A percentile compares a stretch with the other conserved stretches of the same genome.
Conservation (phyloP, 2,888 invertebrate species). For the Halictus ligatus region DNA sequence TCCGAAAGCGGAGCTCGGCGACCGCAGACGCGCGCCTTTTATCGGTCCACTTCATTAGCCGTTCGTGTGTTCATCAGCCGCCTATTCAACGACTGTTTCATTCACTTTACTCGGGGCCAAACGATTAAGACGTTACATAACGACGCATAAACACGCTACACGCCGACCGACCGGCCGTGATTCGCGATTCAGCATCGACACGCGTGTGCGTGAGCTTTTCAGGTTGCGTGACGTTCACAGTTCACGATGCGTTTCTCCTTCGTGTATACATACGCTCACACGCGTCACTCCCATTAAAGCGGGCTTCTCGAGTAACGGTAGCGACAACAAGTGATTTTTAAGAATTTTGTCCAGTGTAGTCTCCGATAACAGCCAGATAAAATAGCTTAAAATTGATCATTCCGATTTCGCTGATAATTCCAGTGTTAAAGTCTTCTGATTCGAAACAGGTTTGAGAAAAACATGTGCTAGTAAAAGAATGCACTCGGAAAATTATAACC, state of each 20-base stretch:
- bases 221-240: background rate
- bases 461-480: no score
- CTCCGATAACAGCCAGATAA: no score
- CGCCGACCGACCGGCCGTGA: background rate
- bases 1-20: background rate
- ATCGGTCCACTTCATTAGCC: background rate
- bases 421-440: no score
- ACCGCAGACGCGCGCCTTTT: background rate
- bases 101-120: conserved; percentile 22
- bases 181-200: conserved; percentile 3
- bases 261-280: background rate
- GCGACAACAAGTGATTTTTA: background rate
- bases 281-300: background rate
- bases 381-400: no score
- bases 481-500: no score
- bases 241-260: background rate
- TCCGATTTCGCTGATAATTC: no score
- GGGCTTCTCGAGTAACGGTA: no score
- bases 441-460: no score
- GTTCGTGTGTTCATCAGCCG: conserved; percentile 19
- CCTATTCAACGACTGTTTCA: conserved; percentile 19
- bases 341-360: background rate
- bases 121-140: conserved; percentile 36
- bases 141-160: conserved; percentile 12
- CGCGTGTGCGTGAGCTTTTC: background rate